Percentiles rank a stretch among this genome's conserved stretches.
phyloP scores from a whole-genome alignment of 2,113 vertebrate species.

The Alethe castanea region DNA sequence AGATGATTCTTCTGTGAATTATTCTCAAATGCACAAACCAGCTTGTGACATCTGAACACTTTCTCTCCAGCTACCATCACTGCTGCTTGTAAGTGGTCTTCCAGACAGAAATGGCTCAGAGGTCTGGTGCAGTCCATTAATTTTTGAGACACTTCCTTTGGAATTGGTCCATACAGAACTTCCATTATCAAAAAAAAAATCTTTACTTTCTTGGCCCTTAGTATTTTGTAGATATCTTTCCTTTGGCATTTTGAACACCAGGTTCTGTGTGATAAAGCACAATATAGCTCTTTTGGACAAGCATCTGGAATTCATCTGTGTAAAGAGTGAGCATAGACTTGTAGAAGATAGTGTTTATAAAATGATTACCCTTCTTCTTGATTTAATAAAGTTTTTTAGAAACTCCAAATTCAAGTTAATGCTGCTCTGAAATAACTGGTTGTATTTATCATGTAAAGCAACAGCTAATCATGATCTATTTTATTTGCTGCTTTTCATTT shows the following conservation, averaged over 20 bases:
- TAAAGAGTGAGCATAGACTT: background rate
- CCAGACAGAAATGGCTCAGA: background rate
- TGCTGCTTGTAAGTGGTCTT: background rate
- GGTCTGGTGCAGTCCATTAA: background rate
- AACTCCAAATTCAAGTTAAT: constrained; percentile 1
- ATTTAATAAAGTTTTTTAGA: constrained; percentile 17
- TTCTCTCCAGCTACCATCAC: background rate
- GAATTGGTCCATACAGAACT: background rate
- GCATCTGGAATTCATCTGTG: constrained; percentile 30
- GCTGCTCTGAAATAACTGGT: background rate
- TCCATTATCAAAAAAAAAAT: background rate
- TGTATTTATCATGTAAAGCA: background rate
- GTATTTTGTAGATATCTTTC: background rate
- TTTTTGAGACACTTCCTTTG: background rate
- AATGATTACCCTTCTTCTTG: background rate
- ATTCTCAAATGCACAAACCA: background rate
- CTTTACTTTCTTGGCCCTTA: background rate
- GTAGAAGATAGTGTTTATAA: constrained; percentile 42
- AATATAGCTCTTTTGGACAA: constrained; percentile 2
- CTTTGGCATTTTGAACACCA: constrained; percentile 33
- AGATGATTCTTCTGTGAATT: background rate
- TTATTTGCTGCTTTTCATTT: background rate
- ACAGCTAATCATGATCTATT: background rate
- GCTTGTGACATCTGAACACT: fast-evolving
- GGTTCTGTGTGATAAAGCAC: constrained; percentile 37